Base-by-base conservation (phyloP, 2,797 vertebrate species). In the Hoplostethus mediterraneus region DNA sequence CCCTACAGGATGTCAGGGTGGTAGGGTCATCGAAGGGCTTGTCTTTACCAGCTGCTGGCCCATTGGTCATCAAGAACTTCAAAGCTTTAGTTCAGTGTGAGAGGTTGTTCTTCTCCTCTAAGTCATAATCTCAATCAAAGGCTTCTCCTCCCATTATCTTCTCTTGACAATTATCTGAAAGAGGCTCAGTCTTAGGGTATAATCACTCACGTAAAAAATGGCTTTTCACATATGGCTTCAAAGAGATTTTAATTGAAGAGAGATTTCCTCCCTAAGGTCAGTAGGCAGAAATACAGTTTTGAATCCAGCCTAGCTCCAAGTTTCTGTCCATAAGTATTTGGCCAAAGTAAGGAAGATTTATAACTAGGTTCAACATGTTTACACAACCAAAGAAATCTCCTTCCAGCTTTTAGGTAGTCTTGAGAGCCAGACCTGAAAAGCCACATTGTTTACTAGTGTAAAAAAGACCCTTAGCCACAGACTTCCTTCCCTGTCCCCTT, bases 401-500 rank as follows among this genome's bases (percentile, higher is more conserved):
- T 42, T 52, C 8, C 54, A 49, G 42, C 2, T 44, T 14, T 54
- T 10, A 67, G 51, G 6, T 75, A 14, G 73, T 73, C 14, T 63
- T 57, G 1, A 61, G 71, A 36, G 38, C 71, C 53, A 49, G 60
- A 71, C 67, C 68, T 87, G 72, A 89, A 87, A 66, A 84, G 73
- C 68, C 47, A 66, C 67, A 73, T 81, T 87, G 75, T 91, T 86
- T 84, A 70, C 6, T 5, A 45, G 47, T 58, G 53, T 76, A 58
- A 72, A 77, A 68, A 67, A 69, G 57, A 71, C 40, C 67, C 81
- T 82, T 60, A 68, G 63, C 40, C 74, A 52, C 57, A 71, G 66
- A 68, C 66, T 56, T 82, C 71, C 70, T 77, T 82, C 80, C 84
- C 80, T 78, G 82, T 76, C 77, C 54, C 64, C 79, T 88, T 89